These are phyloP conservation scores for Potamarius usumacintae DNA, from an alignment of 2,113 vertebrate genomes.

Conservation along the genomic window DNA sequence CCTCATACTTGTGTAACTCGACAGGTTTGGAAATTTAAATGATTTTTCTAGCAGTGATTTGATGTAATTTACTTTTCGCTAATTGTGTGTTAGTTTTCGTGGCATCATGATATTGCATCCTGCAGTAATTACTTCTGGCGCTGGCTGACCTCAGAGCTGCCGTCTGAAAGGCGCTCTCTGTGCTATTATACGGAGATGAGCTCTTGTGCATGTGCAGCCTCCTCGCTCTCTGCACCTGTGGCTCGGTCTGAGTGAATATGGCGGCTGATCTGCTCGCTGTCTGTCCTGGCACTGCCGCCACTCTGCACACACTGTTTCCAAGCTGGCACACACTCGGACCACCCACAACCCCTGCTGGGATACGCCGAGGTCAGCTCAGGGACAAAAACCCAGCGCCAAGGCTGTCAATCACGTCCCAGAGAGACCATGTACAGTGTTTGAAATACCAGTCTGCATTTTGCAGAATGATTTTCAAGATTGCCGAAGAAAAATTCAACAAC, in stretches of 20 bases:
- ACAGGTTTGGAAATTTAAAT: neutral
- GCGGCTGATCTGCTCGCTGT: constrained; percentile 6
- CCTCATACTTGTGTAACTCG: neutral
- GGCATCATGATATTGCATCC: neutral
- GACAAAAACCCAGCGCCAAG: constrained; percentile 5
- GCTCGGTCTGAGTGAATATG: neutral
- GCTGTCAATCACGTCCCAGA: constrained; percentile 5
- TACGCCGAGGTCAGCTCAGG: constrained; percentile 3
- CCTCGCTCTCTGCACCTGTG: neutral
- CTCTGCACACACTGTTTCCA: neutral
- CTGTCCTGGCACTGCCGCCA: constrained; percentile 21
- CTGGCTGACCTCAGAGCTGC: neutral
- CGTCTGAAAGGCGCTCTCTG: neutral
- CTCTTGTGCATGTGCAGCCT: constrained; percentile 2
- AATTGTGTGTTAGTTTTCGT: neutral
- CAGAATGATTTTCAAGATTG: too few relatives aligned
- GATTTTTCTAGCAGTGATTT: neutral
- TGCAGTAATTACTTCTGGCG: neutral
- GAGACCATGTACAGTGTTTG: neutral
- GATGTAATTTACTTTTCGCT: neutral
- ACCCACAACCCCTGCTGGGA: constrained; percentile 14
- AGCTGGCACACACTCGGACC: constrained; percentile 25
- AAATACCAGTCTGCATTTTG: too few relatives aligned
- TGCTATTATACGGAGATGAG: constrained; percentile 14
- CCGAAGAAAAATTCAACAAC: too few relatives aligned